phyloP scores from a whole-genome alignment of 2,888 invertebrate genomes.

The Ecdyonurus torrentis region DNA sequence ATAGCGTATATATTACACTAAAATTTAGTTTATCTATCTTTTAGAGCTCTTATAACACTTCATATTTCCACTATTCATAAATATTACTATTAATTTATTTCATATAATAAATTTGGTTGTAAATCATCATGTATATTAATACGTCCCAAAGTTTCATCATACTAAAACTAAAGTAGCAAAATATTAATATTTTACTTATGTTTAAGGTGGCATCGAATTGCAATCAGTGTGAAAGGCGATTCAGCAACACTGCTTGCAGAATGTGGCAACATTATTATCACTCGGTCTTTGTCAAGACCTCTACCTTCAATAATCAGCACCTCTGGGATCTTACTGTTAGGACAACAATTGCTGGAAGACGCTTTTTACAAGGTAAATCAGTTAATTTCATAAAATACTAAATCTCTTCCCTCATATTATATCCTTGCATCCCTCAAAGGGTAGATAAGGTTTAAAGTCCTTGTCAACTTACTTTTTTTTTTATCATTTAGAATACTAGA shows the following conservation, averaged over 20 bases:
- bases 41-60: too few species aligned
- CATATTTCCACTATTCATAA: too few species aligned
- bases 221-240: conserved; percentile 65
- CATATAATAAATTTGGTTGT: too few species aligned
- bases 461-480: too few species aligned
- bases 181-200: conserved; percentile 4
- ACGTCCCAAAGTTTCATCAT: not conserved
- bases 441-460: too few species aligned
- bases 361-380: conserved; percentile 40
- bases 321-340: conserved; percentile 57
- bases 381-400: too few species aligned
- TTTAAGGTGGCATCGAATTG: conserved; percentile 66
- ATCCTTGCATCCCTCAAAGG: too few species aligned
- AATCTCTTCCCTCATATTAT: too few species aligned
- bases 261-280: conserved; percentile 41
- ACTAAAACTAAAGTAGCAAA: not conserved
- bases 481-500: too few species aligned
- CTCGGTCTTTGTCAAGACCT: conserved; percentile 40
- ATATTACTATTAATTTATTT: not conserved
- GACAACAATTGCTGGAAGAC: conserved; percentile 56
- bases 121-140: too few species aligned
- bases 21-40: too few species aligned
- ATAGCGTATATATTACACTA: too few species aligned
- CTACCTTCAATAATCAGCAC: conserved; percentile 43
- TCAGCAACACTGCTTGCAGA: conserved; percentile 59